Percentiles rank a stretch among this genome's conserved stretches.
phyloP scores from a whole-genome alignment of 2,888 invertebrate genomes.

The Colostygia pectinataria region DNA sequence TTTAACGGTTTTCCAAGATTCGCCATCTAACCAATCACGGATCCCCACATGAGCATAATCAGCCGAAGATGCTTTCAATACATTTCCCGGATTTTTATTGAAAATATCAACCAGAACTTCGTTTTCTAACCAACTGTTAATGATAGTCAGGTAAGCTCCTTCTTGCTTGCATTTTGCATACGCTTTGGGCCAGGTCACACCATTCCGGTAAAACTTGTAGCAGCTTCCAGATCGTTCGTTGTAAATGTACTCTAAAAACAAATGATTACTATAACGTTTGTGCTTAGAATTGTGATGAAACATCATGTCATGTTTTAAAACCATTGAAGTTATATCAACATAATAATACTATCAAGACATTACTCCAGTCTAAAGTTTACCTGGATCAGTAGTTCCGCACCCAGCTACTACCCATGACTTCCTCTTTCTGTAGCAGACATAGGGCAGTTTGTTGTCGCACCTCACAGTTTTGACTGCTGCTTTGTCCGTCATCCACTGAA shows the following conservation, averaged over 20 bases:
- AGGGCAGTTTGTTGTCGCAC: not conserved
- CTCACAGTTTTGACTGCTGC: not conserved
- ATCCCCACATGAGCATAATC: slow-evolving; percentile 1
- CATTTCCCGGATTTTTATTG: not conserved
- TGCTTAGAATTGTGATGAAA: no score
- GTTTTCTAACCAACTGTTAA: slow-evolving; percentile 4
- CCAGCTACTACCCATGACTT: not conserved
- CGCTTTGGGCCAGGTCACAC: slow-evolving; percentile 2
- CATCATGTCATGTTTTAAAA: no score
- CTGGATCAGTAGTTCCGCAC: not conserved
- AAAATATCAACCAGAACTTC: not conserved
- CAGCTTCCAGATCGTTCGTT: slow-evolving; percentile 13
- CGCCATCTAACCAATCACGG: not conserved
- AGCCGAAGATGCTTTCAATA: not conserved
- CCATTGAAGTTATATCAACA: no score
- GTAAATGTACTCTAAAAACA: slow-evolving; percentile 7
- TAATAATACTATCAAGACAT: no score
- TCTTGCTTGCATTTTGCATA: slow-evolving; percentile 3
- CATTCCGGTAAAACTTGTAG: slow-evolving; percentile 14
- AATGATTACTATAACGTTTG: no score
- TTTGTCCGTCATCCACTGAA: not conserved
- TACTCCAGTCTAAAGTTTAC: no score
- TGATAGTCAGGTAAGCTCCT: slow-evolving; percentile 5
- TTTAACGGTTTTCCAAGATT: slow-evolving; percentile 5
- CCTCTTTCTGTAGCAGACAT: slow-evolving; percentile 5